Conservation (phyloP, 2,113 vertebrate species). For the Halcyon senegalensis region DNA sequence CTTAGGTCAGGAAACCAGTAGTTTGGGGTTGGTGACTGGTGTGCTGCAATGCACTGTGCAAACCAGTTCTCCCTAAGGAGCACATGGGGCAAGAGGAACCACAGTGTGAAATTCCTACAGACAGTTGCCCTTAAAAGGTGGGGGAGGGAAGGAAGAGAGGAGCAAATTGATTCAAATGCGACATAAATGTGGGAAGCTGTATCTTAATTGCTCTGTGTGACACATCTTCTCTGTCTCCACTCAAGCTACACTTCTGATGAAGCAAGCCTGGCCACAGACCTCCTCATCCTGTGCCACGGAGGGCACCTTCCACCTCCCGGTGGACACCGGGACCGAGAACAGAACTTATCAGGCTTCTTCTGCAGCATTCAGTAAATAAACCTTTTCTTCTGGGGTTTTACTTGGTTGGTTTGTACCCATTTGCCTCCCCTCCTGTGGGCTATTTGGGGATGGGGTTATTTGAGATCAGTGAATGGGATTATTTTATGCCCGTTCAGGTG, state of each 20-base stretch:
- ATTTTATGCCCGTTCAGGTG: not conserved
- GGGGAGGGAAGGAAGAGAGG: not conserved
- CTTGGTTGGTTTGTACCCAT: not conserved
- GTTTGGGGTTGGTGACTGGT: not conserved
- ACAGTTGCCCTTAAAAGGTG: not conserved
- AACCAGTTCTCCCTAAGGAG: not conserved
- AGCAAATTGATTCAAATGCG: not conserved
- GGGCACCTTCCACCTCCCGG: slow-evolving; percentile 90
- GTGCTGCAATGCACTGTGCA: not conserved
- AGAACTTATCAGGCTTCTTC: slow-evolving; percentile 90
- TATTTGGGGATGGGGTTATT: not conserved
- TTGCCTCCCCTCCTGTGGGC: not conserved
- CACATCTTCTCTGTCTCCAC: slow-evolving; percentile 77
- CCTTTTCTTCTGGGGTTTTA: slow-evolving; percentile 42
- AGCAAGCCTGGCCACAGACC: slow-evolving; percentile 91
- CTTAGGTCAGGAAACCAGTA: not conserved
- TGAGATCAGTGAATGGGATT: not conserved
- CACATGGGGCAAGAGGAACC: not conserved
- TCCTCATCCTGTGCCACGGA: slow-evolving; percentile 85
- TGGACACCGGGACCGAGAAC: slow-evolving; percentile 89
- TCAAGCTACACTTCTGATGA: slow-evolving; percentile 91
- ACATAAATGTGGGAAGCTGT: not conserved
- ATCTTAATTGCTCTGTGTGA: slow-evolving; percentile 64
- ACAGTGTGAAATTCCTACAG: not conserved
- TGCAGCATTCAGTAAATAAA: slow-evolving; percentile 89